Percentiles rank a stretch among this genome's conserved stretches.
Evolutionary conservation across 2,113 vertebrate genomes (phyloP).

Genomic region (Dolichallabes microphthalmus): DNA sequence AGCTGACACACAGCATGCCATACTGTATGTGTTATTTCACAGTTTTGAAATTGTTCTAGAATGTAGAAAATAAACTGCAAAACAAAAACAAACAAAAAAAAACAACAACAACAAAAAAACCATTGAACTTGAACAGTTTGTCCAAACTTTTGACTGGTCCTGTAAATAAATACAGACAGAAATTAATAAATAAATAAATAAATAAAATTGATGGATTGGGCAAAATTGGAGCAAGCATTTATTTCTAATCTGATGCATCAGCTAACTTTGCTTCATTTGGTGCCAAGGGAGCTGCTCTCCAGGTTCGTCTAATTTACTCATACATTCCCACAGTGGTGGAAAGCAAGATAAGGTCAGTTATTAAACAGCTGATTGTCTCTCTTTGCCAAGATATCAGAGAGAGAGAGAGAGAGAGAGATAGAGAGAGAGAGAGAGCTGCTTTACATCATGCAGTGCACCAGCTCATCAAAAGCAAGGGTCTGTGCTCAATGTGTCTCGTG

Average conservation of each 20-base stretch:
- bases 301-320: slow-evolving; percentile 52
- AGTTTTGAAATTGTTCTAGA: too few relatives aligned
- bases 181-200: too few relatives aligned
- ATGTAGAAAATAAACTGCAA: too few relatives aligned
- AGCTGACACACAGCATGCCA: too few relatives aligned
- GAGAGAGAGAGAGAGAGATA: slow-evolving; percentile 8
- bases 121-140: too few relatives aligned
- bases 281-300: slow-evolving; percentile 18
- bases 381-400: slow-evolving; percentile 17
- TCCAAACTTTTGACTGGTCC: too few relatives aligned
- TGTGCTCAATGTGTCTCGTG: slow-evolving; percentile 17
- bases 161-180: too few relatives aligned
- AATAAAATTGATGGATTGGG: slow-evolving; percentile 24
- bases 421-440: neutral
- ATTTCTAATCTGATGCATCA: slow-evolving; percentile 20
- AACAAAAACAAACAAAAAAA: too few relatives aligned
- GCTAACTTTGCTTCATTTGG: slow-evolving; percentile 47
- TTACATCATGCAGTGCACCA: slow-evolving; percentile 27
- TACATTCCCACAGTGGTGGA: slow-evolving; percentile 51
- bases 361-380: slow-evolving; percentile 28
- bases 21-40: too few relatives aligned
- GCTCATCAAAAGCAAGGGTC: slow-evolving; percentile 13
- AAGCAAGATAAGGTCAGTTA: slow-evolving; percentile 42
- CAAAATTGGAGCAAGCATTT: slow-evolving; percentile 34
- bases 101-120: too few relatives aligned